Evolutionary conservation across 2,797 vertebrate genomes (phyloP).

Genomic region (Catamblyrhynchus diadema): DNA sequence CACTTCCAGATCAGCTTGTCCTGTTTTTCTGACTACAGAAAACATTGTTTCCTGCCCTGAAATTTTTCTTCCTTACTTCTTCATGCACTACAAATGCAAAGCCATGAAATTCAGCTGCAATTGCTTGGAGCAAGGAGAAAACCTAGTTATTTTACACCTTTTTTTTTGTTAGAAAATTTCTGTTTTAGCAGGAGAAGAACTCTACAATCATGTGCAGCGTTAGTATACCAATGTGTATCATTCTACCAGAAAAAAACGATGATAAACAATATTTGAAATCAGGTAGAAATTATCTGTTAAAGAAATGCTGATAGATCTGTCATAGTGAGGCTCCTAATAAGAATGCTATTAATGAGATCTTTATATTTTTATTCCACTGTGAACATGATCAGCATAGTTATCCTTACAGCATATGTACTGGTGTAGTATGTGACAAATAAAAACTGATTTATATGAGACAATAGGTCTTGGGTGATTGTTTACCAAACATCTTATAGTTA

Average conservation of each 20-base stretch:
- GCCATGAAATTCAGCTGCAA: not conserved
- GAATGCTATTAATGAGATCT: not conserved
- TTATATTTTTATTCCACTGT: not conserved
- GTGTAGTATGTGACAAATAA: not conserved
- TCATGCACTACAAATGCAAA: not conserved
- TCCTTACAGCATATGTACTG: not conserved
- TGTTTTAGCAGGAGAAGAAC: not conserved
- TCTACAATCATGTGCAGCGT: not conserved
- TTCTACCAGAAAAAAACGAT: not conserved
- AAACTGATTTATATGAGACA: not conserved
- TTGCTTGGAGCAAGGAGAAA: not conserved
- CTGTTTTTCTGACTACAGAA: not conserved
- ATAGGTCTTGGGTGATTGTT: not conserved
- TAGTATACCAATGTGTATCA: not conserved
- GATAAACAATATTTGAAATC: not conserved
- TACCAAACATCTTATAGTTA: not conserved
- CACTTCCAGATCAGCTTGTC: not conserved
- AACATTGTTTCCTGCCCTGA: not conserved
- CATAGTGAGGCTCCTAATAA: not conserved
- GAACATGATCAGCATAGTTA: not conserved
- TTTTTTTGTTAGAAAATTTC: not conserved
- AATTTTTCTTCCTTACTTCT: not conserved
- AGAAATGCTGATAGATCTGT: not conserved
- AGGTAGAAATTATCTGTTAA: not conserved
- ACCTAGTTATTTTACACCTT: accelerated